A percentile compares a stretch with the other conserved stretches of the same genome.
Evolutionary conservation across 2,113 vertebrate genomes (phyloP).

Genomic region (Puffinus mauretanicus): DNA sequence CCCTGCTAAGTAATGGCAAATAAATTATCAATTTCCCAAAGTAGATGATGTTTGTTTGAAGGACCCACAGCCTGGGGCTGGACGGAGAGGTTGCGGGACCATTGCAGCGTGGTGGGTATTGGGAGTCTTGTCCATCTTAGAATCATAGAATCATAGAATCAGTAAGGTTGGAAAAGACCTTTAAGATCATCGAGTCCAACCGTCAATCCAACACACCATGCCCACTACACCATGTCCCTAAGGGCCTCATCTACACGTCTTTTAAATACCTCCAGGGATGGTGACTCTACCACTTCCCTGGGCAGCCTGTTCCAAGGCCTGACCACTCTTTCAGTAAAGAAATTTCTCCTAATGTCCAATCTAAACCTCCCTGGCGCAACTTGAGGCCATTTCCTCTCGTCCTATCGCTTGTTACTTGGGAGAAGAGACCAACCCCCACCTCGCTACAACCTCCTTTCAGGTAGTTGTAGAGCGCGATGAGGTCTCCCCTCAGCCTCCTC

Average conservation of each 20-base stretch:
- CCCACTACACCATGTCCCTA: not conserved
- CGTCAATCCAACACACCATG: too few relatives aligned
- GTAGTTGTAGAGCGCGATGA: too few relatives aligned
- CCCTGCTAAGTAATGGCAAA: not conserved
- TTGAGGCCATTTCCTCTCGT: too few relatives aligned
- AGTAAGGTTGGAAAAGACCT: not conserved
- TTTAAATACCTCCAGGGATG: not conserved
- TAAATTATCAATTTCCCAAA: not conserved
- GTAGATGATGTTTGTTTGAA: not conserved
- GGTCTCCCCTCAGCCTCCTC: too few relatives aligned
- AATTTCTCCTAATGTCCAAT: too few relatives aligned
- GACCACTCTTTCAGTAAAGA: too few relatives aligned
- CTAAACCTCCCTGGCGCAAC: too few relatives aligned
- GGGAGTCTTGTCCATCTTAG: not conserved
- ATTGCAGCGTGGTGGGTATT: fast-evolving
- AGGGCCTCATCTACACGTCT: too few relatives aligned
- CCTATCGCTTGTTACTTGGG: too few relatives aligned
- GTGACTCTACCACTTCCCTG: not conserved
- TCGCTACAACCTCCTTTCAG: too few relatives aligned
- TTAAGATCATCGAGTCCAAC: not conserved
- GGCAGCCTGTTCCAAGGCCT: not conserved
- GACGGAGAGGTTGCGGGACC: not conserved
- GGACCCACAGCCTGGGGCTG: not conserved
- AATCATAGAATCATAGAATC: too few relatives aligned
- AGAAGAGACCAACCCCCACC: too few relatives aligned